Conservation (phyloP, 2,113 vertebrate species). For the Elanus axillaris region DNA sequence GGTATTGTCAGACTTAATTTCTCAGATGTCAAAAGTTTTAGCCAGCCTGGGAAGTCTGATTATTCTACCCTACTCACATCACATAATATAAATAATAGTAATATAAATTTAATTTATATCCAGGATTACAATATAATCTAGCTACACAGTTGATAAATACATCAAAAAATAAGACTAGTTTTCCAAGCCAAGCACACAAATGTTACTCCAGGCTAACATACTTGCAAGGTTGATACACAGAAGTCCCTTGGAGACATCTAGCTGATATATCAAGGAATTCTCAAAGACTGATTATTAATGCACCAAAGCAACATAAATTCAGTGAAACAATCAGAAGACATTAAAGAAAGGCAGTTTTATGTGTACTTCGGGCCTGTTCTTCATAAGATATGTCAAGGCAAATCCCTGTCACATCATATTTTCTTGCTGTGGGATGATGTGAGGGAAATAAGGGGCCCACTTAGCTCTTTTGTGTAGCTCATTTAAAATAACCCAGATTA, state of each 20-base stretch:
- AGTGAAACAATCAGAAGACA: slow-evolving; percentile 16
- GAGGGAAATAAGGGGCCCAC: neutral
- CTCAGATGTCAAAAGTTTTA: neutral
- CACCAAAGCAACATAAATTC: slow-evolving; percentile 12
- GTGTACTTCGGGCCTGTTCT: neutral
- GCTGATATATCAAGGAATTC: neutral
- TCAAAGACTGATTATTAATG: neutral
- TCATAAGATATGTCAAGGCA: neutral
- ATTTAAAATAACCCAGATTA: slow-evolving; percentile 41
- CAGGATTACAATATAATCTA: neutral
- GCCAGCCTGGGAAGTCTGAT: neutral
- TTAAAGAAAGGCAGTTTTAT: slow-evolving; percentile 24
- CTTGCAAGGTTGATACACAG: neutral
- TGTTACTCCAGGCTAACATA: neutral
- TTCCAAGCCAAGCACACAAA: neutral
- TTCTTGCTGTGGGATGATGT: neutral
- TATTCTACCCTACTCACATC: neutral
- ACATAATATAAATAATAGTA: neutral
- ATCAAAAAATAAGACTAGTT: neutral
- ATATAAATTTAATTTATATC: neutral
- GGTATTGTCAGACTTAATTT: neutral
- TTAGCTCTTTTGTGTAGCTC: neutral
- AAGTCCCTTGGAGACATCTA: neutral
- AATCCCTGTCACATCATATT: neutral
- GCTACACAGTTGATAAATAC: neutral